Evolutionary conservation across 2,113 vertebrate species (phyloP), one percentile per base, ranked within the genome.

Genomic region (Narcine bancroftii): DNA sequence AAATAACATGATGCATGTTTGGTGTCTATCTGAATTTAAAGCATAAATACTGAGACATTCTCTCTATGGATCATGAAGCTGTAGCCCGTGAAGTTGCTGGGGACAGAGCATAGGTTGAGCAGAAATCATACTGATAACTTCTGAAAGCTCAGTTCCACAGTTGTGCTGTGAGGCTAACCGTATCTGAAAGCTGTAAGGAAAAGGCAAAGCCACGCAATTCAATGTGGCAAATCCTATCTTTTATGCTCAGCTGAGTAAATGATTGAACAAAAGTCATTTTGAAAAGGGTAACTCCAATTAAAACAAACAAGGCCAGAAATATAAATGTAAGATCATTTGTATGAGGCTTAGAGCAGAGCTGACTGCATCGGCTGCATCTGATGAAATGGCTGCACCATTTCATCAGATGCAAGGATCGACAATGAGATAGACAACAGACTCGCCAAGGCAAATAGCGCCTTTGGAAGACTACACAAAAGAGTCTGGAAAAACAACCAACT

Each of bases 121-220:
- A 42, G 39, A 69, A 91, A 91, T 69, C 63, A 91, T 39, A 69
- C 65, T 91, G 71, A 91, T 65, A 15, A 47, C 39, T 91, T 69
- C 89, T 91, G 89, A 91, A 91, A 91, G 89, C 42, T 71, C 24
- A 63, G 13, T 17, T 36, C 15, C 53, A 21, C 56, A 2, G 33
- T 53, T n/a, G 50, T 60, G 53, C 13, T 39, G 53, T 69, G 89
- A 91, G 89, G 47, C 89, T 69, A 91, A 91, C 89, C 9, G 13
- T 47, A 69, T 91, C 39, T 91, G 89, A 91, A 91, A 91, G 89
- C 63, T 91, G 39, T n/a, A 87, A 60, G 36, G 81, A n/a, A 60
- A 87, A 60, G n/a, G 65, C 89, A 69, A 42, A 91, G 65, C 11
- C 89, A 19, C 89, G 45, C 66, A 91, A 66, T 91, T 42, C 42